Evolutionary conservation across 2,888 invertebrate species (phyloP).

Genomic region (Euclidia mi): DNA sequence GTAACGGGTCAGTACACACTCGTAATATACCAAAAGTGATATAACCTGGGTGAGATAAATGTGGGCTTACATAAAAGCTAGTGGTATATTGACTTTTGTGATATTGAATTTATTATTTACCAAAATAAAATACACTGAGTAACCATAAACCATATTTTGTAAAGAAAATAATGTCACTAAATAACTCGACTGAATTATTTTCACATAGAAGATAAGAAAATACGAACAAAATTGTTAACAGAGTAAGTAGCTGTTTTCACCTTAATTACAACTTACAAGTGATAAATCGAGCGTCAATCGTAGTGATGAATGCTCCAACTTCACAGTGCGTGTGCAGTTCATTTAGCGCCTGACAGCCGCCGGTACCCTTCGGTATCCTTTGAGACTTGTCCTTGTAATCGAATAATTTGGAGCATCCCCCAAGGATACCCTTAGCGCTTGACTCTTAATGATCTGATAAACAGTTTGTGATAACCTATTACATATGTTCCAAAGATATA

Average conservation of each 20-base stretch:
- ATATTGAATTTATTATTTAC: too few relatives aligned
- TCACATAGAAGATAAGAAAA: neutral
- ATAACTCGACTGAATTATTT: too few relatives aligned
- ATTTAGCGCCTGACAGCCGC: neutral
- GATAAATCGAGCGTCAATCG: conserved; percentile 3
- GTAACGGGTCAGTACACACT: too few relatives aligned
- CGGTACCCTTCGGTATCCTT: neutral
- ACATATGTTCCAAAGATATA: too few relatives aligned
- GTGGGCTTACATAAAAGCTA: too few relatives aligned
- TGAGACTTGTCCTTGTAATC: conserved; percentile 1
- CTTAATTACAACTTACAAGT: neutral
- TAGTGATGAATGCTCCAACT: conserved; percentile 3
- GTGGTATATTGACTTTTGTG: too few relatives aligned
- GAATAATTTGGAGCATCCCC: conserved; percentile 1
- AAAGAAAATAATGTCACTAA: too few relatives aligned
- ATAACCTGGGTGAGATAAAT: too few relatives aligned
- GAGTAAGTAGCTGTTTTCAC: neutral
- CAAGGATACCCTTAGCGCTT: neutral
- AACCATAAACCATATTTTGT: too few relatives aligned
- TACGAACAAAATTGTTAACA: neutral
- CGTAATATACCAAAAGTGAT: too few relatives aligned
- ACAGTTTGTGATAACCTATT: too few relatives aligned
- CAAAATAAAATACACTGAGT: too few relatives aligned
- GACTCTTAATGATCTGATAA: neutral
- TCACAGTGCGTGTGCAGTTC: neutral